Evolutionary conservation across 2,888 invertebrate species (phyloP), one percentile per base, ranked within the genome.

Genomic region (Volucella inflata): DNA sequence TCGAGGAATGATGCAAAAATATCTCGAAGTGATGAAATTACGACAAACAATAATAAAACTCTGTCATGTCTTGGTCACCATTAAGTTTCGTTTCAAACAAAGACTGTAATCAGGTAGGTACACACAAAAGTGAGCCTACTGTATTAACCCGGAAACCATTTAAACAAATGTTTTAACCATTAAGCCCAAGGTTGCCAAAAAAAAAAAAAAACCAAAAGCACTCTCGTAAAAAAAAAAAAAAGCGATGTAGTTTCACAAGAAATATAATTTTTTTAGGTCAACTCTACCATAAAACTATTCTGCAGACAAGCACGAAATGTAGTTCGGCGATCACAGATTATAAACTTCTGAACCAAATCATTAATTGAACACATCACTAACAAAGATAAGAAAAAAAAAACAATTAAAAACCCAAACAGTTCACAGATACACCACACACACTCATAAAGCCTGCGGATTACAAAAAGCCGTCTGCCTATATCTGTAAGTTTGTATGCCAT

Each of bases 61-160:
- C 14, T 12, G 11, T 36, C 14, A 38, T 3, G 8, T 4, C 16
- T 10, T 14, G 44, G 44, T 53, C 68, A 68, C 44, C 53, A 67
- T 46, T 21, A 51, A 65, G 14, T 67, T 65, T 48, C 3, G 11
- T 59, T 16, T 42, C 14, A 65, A 42, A 55, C 30, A 6, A 16
- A 36, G 11, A 2, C 9, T 40, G 12, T 16, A 16, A 44, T 14
- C n/a, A n/a, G n/a, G n/a, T n/a, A n/a, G n/a, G n/a, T 42, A 42
- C 42, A 50, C 40, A 40, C 17, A n/a, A 64, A 46, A 30, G 36
- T 36, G 50, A n/a, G 12, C 21, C 12, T 38, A 8, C 40, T 42
- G 21, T 6, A 40, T 67, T 55, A 55, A 55, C 44, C 36, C 68
- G 68, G 68, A 68, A 68, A 44, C 46, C 16, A 16, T 55, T 46